These are phyloP conservation scores for Brachionus calyciflorus DNA, from an alignment of 1,140 invertebrate genomes.

Conservation along the genomic window DNA sequence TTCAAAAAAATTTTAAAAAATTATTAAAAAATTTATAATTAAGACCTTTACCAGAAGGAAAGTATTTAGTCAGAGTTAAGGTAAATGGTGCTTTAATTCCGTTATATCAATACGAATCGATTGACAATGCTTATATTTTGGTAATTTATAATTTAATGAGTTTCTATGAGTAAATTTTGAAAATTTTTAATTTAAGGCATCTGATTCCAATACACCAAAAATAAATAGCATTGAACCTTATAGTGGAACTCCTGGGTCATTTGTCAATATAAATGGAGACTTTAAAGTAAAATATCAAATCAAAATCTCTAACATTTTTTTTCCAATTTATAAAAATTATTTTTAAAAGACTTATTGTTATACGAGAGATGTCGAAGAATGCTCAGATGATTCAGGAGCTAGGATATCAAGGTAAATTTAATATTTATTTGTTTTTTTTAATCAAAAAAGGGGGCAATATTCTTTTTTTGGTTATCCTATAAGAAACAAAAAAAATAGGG, in stretches of 20 bases:
- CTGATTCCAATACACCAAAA: conserved; percentile 49
- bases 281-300: too few relatives aligned
- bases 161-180: neutral
- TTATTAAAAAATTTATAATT: neutral
- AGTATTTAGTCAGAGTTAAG: conserved; percentile 17
- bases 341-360: conserved; percentile 6
- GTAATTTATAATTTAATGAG: neutral
- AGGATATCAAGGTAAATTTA: conserved; percentile 18
- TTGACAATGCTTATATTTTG: neutral
- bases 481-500: too few relatives aligned
- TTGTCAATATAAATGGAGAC: conserved; percentile 49
- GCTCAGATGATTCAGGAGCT: neutral
- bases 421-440: too few relatives aligned
- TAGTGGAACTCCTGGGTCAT: conserved; percentile 48
- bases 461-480: too few relatives aligned
- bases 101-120: conserved; percentile 29
- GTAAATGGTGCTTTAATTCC: conserved; percentile 28
- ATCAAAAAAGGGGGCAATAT: too few relatives aligned
- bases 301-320: too few relatives aligned
- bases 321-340: too few relatives aligned
- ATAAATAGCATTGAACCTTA: conserved; percentile 48
- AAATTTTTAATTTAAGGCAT: conserved; percentile 48
- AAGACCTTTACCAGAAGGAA: conserved; percentile 7
- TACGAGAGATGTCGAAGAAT: conserved; percentile 24
- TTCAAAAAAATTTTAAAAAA: neutral